Evolutionary conservation across 2,888 invertebrate genomes (phyloP).

Genomic region (Eupithecia insigniata): DNA sequence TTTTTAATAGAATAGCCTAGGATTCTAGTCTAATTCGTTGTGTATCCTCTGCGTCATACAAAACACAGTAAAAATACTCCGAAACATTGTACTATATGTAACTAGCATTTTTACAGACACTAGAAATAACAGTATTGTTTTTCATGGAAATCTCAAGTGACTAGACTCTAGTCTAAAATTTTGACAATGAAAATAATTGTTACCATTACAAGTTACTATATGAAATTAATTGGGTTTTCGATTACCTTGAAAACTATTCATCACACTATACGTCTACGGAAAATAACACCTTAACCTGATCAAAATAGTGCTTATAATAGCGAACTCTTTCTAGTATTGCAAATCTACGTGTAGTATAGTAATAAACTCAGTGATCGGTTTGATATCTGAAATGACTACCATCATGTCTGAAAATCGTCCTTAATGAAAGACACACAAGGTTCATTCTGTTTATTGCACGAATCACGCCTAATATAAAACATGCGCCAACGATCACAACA

Average conservation of each 20-base stretch:
- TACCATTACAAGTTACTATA: not conserved
- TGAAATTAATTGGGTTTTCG: not conserved
- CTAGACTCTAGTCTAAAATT: too few relatives aligned
- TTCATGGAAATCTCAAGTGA: not conserved
- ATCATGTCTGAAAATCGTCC: constrained; percentile 45
- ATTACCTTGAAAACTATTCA: not conserved
- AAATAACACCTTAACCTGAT: constrained; percentile 5
- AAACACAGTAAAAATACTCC: constrained; percentile 10
- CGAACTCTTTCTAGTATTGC: not conserved
- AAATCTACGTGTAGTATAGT: constrained; percentile 10
- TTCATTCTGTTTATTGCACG: constrained; percentile 58
- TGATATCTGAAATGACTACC: constrained; percentile 63
- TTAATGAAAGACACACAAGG: constrained; percentile 62
- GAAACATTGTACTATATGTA: not conserved
- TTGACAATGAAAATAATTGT: not conserved
- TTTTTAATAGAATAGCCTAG: not conserved
- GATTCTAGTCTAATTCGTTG: not conserved
- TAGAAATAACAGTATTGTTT: not conserved
- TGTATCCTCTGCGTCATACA: constrained; percentile 85
- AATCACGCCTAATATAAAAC: constrained; percentile 49
- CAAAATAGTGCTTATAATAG: not conserved
- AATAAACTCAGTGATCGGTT: constrained; percentile 65
- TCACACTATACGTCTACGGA: not conserved
- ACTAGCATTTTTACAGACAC: not conserved
- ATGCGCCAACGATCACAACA: constrained; percentile 68